phyloP scores from a whole-genome alignment of 2,888 invertebrate species.

The Cerastis leucographa region DNA sequence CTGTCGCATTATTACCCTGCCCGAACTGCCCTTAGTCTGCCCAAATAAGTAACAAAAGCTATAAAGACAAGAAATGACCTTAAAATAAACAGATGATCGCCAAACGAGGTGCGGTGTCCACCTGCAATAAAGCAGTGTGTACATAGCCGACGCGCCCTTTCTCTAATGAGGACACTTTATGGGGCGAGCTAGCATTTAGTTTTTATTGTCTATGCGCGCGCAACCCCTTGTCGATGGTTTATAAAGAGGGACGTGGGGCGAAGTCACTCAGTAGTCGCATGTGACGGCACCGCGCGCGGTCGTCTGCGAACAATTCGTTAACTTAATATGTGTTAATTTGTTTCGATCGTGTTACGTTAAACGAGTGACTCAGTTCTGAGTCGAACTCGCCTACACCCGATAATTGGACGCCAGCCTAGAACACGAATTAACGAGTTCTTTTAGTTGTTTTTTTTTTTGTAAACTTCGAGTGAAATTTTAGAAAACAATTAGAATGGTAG shows the following conservation, averaged over 20 bases:
- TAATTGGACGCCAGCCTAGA: constrained; percentile 86
- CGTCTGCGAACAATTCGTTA: constrained; percentile 63
- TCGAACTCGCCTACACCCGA: constrained; percentile 79
- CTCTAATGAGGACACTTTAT: constrained; percentile 89
- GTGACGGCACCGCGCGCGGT: constrained; percentile 75
- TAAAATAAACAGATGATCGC: constrained; percentile 89
- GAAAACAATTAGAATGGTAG: constrained; percentile 65
- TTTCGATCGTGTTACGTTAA: constrained; percentile 78
- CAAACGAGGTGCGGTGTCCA: constrained; percentile 83
- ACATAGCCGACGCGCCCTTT: constrained; percentile 86
- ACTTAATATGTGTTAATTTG: constrained; percentile 83
- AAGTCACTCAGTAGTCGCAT: constrained; percentile 79
- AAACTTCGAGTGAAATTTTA: constrained; percentile 73
- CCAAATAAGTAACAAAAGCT: constrained; percentile 80
- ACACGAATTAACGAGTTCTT: constrained; percentile 82
- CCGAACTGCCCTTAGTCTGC: constrained; percentile 73
- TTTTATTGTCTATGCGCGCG: constrained; percentile 89
- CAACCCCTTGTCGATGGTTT: constrained; percentile 81
- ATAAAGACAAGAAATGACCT: constrained; percentile 87
- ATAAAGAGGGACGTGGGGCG: constrained; percentile 81
- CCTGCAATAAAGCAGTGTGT: constrained; percentile 86
- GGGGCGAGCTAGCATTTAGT: constrained; percentile 86
- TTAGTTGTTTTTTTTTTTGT: constrained; percentile 72
- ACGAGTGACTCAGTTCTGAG: constrained; percentile 80
- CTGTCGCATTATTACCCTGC: constrained; percentile 78